Evolutionary conservation across 2,888 invertebrate species (phyloP), one percentile per base, ranked within the genome.

Genomic region (Eristalis pertinax): DNA sequence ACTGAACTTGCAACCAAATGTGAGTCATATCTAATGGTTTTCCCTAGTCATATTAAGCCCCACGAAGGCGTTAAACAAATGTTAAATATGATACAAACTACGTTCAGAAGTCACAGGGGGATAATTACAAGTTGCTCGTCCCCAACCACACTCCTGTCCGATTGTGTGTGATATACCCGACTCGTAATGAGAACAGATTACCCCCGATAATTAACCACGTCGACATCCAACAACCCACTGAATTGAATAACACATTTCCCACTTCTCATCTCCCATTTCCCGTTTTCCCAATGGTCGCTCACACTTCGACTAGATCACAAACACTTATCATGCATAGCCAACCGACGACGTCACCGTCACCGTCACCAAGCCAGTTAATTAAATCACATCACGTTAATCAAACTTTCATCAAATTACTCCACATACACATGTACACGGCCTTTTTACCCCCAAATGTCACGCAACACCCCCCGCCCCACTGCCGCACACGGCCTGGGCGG

Each of bases 301-400:
- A 38, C 38, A 38, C 38, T 38, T 38, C 38, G 13, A 43, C 15
- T 62, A 63, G 26, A 29, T 32, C 32, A 63, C 63, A 63, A 63
- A 13, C 60, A 26, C 60, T 15, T 26, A 26, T 26, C 50, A 78
- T 73, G 67, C 38, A 63, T 56, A 38, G 58, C 24, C 13, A 5
- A 32, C 8, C 8, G 32, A 32, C 32, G 24, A 26, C 22, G 67
- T 35, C 73, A 32, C 67, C 72, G 67, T 35, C 73, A 32, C 67
- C 72, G 81, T 85, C 72, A 85, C 63, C 72, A 29, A 72, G 19
- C 41, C 72, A 82, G 73, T 76, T 84, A 84, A 84, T 81, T 84
- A 84, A 81, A 84, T 84, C 63, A 72, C 67, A 81, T 76, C 76
- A 76, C 72, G 76, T 76, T 81, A 76, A 81, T 81, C 81, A 76